Percentiles rank a stretch among this genome's conserved stretches.
phyloP scores from a whole-genome alignment of 2,888 invertebrate genomes.

The Idaea biselata region DNA sequence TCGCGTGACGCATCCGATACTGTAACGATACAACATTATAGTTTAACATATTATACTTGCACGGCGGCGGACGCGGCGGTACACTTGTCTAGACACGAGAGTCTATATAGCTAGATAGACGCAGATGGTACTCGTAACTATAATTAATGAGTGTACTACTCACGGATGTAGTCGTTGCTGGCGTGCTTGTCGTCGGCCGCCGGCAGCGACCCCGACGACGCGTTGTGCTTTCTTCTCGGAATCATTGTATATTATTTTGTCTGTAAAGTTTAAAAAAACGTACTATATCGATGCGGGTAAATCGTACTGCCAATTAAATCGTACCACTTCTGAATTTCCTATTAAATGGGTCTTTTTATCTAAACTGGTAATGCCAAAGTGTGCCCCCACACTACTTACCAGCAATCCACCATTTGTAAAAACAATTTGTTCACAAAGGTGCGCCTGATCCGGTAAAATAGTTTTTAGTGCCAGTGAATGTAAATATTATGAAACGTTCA shows the following conservation, averaged over 20 bases:
- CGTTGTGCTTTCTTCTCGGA: conserved; percentile 73
- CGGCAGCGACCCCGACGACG: conserved; percentile 69
- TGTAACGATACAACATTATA: conserved; percentile 41
- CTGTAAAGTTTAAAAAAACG: background rate
- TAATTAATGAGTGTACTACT: conserved; percentile 34
- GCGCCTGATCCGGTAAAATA: too few relatives aligned
- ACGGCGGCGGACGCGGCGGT: too few relatives aligned
- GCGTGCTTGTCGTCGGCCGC: conserved; percentile 74
- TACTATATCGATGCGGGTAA: background rate
- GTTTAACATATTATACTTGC: conserved; percentile 11
- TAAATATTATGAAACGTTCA: too few relatives aligned
- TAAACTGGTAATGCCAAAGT: too few relatives aligned
- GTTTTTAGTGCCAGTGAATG: too few relatives aligned
- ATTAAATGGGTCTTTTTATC: too few relatives aligned
- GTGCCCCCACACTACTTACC: too few relatives aligned
- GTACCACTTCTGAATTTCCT: too few relatives aligned
- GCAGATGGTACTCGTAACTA: too few relatives aligned
- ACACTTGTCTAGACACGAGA: conserved; percentile 11
- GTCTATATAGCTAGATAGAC: background rate
- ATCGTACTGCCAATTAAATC: too few relatives aligned
- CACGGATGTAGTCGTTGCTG: conserved; percentile 75
- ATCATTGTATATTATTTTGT: conserved; percentile 57
- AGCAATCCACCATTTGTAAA: too few relatives aligned
- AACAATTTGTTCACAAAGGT: too few relatives aligned
- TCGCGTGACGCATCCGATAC: conserved; percentile 69